Conservation (phyloP, 1,140 invertebrate species). For the Latrodectus geometricus region DNA sequence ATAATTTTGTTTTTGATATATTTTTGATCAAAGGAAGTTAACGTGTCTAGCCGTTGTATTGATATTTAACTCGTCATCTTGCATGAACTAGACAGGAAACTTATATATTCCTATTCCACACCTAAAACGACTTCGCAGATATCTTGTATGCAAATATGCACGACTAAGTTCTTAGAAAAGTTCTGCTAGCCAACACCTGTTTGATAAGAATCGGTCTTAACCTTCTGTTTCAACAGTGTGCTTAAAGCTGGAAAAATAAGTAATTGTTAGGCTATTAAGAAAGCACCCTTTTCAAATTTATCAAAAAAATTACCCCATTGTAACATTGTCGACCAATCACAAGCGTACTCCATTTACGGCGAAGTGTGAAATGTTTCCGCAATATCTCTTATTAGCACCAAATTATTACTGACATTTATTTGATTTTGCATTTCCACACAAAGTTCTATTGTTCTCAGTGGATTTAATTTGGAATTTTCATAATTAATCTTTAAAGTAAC, state of each 20-base stretch:
- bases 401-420: no score
- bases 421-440: no score
- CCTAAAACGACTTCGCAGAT: slow-evolving; percentile 47
- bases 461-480: no score
- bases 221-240: slow-evolving; percentile 52
- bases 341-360: no score
- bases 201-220: slow-evolving; percentile 39
- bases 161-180: slow-evolving; percentile 39
- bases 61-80: neutral
- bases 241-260: slow-evolving; percentile 54
- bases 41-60: neutral
- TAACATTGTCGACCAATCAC: slow-evolving; percentile 15
- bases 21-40: no score
- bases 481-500: no score
- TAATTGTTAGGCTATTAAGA: slow-evolving; percentile 57
- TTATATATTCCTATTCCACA: slow-evolving; percentile 27
- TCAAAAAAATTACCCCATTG: slow-evolving; percentile 24
- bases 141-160: slow-evolving; percentile 56
- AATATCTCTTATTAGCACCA: no score
- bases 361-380: no score
- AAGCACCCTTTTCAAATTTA: slow-evolving; percentile 42
- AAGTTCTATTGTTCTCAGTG: no score
- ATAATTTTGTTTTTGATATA: no score
- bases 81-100: slow-evolving; percentile 27
- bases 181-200: slow-evolving; percentile 38